These are phyloP conservation scores for Uria lomvia DNA, from an alignment of 2,113 vertebrate genomes.

Conservation along the genomic window DNA sequence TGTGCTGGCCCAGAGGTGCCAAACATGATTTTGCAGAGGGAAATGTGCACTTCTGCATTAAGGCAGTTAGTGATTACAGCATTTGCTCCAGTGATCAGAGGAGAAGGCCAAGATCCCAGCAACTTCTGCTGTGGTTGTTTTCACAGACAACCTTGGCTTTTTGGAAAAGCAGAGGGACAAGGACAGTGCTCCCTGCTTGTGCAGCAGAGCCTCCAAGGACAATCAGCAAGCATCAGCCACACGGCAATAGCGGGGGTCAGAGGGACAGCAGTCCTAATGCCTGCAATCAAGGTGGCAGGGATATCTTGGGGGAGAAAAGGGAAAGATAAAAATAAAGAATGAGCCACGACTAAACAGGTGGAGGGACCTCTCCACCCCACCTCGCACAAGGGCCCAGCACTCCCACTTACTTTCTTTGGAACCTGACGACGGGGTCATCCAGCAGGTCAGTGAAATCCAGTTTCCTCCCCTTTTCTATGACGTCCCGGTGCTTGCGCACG, in stretches of 20 bases:
- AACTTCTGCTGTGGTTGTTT: background rate
- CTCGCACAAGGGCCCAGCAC: rapidly evolving
- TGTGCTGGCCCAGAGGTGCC: background rate
- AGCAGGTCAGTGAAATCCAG: conserved; percentile 76
- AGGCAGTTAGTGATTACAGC: background rate
- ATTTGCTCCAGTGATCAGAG: background rate
- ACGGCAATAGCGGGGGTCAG: rapidly evolving
- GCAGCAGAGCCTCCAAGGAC: background rate
- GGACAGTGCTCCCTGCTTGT: background rate
- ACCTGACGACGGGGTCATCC: conserved; percentile 74
- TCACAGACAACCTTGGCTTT: background rate
- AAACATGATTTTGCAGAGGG: background rate
- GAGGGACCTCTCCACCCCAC: background rate
- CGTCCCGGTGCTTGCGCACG: conserved; percentile 74
- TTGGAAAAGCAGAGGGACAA: background rate
- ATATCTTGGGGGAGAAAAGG: background rate
- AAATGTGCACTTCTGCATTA: background rate
- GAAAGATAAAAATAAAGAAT: background rate
- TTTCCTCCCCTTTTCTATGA: conserved; percentile 78
- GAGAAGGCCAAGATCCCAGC: background rate
- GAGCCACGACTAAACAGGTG: rapidly evolving
- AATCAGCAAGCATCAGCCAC: background rate
- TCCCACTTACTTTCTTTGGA: conserved; percentile 77
- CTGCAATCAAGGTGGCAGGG: background rate
- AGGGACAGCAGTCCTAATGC: background rate